Evolutionary conservation across 2,113 vertebrate genomes (phyloP).

Genomic region (Gnathonemus longibarbis): DNA sequence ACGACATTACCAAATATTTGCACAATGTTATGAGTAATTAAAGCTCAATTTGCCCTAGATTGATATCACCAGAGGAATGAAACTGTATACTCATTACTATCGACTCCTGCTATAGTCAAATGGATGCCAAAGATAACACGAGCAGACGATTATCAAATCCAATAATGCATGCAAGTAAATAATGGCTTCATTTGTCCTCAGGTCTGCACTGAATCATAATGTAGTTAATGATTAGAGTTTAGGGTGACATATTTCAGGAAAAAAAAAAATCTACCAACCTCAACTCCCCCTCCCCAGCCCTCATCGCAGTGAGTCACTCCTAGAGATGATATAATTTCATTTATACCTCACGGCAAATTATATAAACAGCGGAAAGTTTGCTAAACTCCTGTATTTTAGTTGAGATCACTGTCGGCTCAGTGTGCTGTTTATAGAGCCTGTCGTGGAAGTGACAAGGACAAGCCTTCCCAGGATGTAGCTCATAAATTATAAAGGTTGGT

Average conservation of each 20-base stretch:
- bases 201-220: neutral
- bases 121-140: constrained; percentile 14
- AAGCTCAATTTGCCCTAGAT: constrained; percentile 29
- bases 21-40: constrained; percentile 46
- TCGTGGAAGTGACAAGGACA: neutral
- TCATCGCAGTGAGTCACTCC: neutral
- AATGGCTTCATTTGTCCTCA: neutral
- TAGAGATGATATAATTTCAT: neutral
- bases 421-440: neutral
- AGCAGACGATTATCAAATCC: constrained; percentile 16
- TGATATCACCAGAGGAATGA: constrained; percentile 32
- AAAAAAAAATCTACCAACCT: neutral
- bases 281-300: neutral
- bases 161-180: constrained; percentile 12
- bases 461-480: neutral
- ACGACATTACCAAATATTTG: constrained; percentile 19
- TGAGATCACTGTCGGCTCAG: neutral
- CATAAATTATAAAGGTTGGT: neutral
- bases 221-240: constrained; percentile 9
- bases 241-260: neutral
- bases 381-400: neutral
- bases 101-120: constrained; percentile 35
- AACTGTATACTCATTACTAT: constrained; percentile 35
- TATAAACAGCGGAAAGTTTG: constrained; percentile 1
- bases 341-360: neutral